Percentiles rank a stretch among this genome's conserved stretches.
Conservation (phyloP, 1,140 invertebrate genomes). For the Drosophila persimilis region DNA sequence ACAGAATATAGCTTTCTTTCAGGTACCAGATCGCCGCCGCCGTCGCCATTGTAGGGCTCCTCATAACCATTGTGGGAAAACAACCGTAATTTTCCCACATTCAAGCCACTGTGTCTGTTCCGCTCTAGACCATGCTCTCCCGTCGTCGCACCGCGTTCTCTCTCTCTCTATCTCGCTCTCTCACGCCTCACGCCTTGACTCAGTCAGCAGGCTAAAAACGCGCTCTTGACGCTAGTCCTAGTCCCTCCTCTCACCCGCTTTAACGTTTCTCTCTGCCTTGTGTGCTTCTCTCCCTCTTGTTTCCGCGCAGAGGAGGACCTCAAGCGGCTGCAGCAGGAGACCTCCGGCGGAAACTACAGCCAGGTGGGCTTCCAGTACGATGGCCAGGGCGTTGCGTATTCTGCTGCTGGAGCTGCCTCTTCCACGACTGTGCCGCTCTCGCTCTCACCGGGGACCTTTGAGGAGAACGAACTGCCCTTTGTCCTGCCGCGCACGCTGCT, state of each 20-base stretch:
- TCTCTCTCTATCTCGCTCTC: slow-evolving; percentile 4
- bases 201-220: not conserved
- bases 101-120: not conserved
- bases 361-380: slow-evolving; percentile 94
- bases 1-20: slow-evolving; percentile 50
- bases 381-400: slow-evolving; percentile 22
- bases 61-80: not conserved
- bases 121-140: not conserved
- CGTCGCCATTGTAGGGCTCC: not conserved
- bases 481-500: slow-evolving; percentile 88
- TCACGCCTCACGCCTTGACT: not conserved
- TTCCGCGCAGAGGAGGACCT: slow-evolving; percentile 92
- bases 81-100: not conserved
- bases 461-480: slow-evolving; percentile 89
- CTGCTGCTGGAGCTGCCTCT: slow-evolving; percentile 2
- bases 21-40: slow-evolving; percentile 17
- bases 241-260: slow-evolving; percentile 5
- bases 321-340: slow-evolving; percentile 90
- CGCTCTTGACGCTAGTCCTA: not conserved
- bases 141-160: slow-evolving; percentile 1
- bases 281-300: slow-evolving; percentile 63
- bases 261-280: slow-evolving; percentile 36
- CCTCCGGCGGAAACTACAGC: slow-evolving; percentile 85
- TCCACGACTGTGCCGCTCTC: slow-evolving; percentile 72
- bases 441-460: slow-evolving; percentile 74